These are phyloP conservation scores for Agrilus cyanescens DNA, from an alignment of 2,888 invertebrate species.

Conservation along the genomic window DNA sequence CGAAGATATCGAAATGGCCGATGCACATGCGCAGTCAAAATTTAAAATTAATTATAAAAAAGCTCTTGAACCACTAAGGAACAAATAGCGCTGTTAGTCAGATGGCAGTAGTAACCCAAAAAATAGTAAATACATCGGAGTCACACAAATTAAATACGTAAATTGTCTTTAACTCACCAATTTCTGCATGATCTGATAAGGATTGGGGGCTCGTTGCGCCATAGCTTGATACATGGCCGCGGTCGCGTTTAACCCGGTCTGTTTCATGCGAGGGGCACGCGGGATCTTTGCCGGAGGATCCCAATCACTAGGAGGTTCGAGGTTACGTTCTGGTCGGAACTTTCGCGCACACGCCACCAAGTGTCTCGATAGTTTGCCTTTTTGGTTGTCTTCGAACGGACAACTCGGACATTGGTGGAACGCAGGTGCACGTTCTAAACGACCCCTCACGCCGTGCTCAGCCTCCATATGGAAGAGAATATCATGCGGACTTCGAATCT, in stretches of 20 bases:
- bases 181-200: slow-evolving; percentile 30
- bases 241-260: slow-evolving; percentile 23
- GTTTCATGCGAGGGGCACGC: slow-evolving; percentile 43
- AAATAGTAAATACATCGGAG: no score
- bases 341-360: slow-evolving; percentile 78
- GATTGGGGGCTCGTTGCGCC: slow-evolving; percentile 28
- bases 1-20: no score
- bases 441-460: slow-evolving; percentile 72
- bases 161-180: slow-evolving; percentile 33
- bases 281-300: slow-evolving; percentile 91
- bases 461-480: slow-evolving; percentile 87
- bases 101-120: no score
- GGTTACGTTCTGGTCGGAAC: slow-evolving; percentile 76
- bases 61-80: no score
- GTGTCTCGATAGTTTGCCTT: slow-evolving; percentile 81
- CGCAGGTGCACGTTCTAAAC: slow-evolving; percentile 72
- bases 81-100: no score
- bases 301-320: slow-evolving; percentile 81
- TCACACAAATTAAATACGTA: no score
- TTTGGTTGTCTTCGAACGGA: slow-evolving; percentile 88
- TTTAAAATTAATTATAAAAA: no score
- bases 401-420: slow-evolving; percentile 89
- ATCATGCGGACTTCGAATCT: slow-evolving; percentile 74
- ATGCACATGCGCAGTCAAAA: no score
- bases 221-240: slow-evolving; percentile 39